Evolutionary conservation across 2,113 vertebrate genomes (phyloP).

Genomic region (Clinocottus analis): DNA sequence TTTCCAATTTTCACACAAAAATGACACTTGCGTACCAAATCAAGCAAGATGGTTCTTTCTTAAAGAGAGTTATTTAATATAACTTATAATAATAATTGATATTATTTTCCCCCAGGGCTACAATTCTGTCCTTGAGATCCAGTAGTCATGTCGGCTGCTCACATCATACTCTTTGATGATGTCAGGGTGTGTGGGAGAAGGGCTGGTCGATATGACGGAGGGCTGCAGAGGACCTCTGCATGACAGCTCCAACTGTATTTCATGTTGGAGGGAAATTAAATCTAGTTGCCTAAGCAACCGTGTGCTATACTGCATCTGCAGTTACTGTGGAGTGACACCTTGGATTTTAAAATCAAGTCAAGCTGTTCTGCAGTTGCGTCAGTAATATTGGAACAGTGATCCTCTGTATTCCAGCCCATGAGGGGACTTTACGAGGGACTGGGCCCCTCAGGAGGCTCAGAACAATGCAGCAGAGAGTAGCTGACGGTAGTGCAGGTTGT

Average conservation of each 20-base stretch:
- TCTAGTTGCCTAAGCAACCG: constrained; percentile 67
- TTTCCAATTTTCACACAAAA: too few relatives aligned
- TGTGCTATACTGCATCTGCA: constrained; percentile 40
- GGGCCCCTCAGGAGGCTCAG: too few relatives aligned
- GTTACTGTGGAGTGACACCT: background rate
- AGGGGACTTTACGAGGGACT: background rate
- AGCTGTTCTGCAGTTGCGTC: background rate
- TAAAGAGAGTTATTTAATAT: too few relatives aligned
- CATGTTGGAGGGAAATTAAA: background rate
- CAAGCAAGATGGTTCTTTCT: too few relatives aligned
- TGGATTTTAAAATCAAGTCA: background rate
- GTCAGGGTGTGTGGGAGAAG: constrained; percentile 1
- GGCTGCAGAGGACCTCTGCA: constrained; percentile 11
- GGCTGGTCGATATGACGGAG: background rate
- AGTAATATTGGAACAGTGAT: background rate
- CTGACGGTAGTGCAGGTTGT: background rate
- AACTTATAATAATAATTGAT: too few relatives aligned
- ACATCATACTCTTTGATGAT: background rate
- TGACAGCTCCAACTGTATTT: constrained; percentile 23
- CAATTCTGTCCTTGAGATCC: background rate
- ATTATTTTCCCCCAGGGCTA: too few relatives aligned
- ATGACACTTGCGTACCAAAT: too few relatives aligned
- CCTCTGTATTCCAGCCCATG: background rate
- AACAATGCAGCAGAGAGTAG: background rate
- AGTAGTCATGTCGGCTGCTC: background rate